Percentiles rank a stretch among this genome's conserved stretches.
Evolutionary conservation across 2,797 vertebrate species (phyloP).

Genomic region (Sebastes reedi): DNA sequence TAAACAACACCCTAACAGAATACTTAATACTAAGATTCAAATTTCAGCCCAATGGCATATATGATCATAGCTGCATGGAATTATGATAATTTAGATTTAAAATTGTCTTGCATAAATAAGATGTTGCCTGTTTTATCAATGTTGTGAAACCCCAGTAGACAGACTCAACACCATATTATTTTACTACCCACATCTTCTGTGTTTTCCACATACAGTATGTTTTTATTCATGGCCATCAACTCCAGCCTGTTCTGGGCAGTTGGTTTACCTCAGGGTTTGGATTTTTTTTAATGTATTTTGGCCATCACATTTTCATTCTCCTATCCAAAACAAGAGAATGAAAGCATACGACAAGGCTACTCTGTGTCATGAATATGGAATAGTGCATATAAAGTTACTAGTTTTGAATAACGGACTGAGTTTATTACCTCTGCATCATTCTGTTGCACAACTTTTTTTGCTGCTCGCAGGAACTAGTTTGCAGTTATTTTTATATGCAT

Average conservation of each 20-base stretch:
- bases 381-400: not conserved
- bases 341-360: not conserved
- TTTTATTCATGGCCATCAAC: not conserved
- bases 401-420: not conserved
- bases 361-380: not conserved
- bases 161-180: not conserved
- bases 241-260: not conserved
- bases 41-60: not conserved
- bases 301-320: not conserved
- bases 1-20: slow-evolving; percentile 28
- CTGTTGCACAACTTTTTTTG: not conserved
- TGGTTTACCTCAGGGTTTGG: not conserved
- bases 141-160: not conserved
- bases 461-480: not conserved
- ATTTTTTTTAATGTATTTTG: not conserved
- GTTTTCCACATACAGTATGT: not conserved
- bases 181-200: not conserved
- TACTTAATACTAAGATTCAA: not conserved
- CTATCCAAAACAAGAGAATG: not conserved
- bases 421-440: not conserved
- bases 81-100: not conserved
- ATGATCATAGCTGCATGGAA: not conserved
- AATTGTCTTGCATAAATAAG: not conserved
- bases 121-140: not conserved
- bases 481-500: not conserved